Conservation (phyloP, 2,888 invertebrate genomes). For the Chouioia cunea region DNA sequence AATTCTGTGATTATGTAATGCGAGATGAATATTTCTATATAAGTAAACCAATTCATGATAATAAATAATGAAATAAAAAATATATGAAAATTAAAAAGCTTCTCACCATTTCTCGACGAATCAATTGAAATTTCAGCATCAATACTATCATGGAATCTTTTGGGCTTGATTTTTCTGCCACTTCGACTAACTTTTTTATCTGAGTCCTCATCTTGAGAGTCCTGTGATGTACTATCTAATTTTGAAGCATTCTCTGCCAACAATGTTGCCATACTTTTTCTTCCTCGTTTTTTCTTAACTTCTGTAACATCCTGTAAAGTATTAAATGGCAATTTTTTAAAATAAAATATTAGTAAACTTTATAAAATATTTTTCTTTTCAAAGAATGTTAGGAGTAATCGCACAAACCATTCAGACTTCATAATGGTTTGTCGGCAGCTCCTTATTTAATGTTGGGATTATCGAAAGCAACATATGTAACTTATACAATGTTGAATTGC, state of each 20-base stretch:
- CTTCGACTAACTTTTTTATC: slow-evolving; percentile 78
- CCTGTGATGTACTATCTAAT: slow-evolving; percentile 45
- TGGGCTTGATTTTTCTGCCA: slow-evolving; percentile 82
- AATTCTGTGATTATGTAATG: not conserved
- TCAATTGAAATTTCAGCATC: slow-evolving; percentile 62
- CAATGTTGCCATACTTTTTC: slow-evolving; percentile 54
- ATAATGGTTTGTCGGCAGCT: slow-evolving; percentile 70
- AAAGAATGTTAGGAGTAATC: slow-evolving; percentile 69
- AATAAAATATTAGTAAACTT: slow-evolving; percentile 17
- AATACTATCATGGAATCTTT: slow-evolving; percentile 67
- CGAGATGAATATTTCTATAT: too few relatives aligned
- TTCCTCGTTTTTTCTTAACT: slow-evolving; percentile 57
- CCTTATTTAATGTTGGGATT: slow-evolving; percentile 63
- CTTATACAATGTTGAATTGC: slow-evolving; percentile 31
- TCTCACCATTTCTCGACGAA: slow-evolving; percentile 56
- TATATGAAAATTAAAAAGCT: slow-evolving; percentile 5
- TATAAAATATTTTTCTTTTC: slow-evolving; percentile 13
- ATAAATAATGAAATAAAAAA: too few relatives aligned
- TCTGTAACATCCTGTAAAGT: slow-evolving; percentile 54
- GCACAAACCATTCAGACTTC: slow-evolving; percentile 69
- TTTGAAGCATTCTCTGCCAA: slow-evolving; percentile 52
- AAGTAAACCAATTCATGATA: too few relatives aligned
- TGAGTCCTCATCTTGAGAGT: slow-evolving; percentile 68
- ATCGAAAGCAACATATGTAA: slow-evolving; percentile 29
- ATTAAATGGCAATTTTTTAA: slow-evolving; percentile 6